phyloP scores from a whole-genome alignment of 2,888 invertebrate genomes.

The Tenthredo distinguenda region DNA sequence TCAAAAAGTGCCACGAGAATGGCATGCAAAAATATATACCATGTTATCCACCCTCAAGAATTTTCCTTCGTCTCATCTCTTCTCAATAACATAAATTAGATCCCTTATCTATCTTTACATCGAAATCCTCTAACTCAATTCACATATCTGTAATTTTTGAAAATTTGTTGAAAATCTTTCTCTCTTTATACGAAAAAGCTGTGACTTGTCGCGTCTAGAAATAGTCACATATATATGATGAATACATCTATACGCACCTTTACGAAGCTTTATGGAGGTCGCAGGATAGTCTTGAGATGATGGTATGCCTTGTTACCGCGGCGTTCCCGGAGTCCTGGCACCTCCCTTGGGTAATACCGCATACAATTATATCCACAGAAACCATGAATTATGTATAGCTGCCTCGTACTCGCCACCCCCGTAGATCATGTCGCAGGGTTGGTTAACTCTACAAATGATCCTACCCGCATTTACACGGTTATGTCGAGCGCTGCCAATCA shows the following conservation, averaged over 20 bases:
- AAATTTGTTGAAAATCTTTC: neutral
- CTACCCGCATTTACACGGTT: constrained; percentile 24
- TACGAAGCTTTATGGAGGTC: constrained; percentile 32
- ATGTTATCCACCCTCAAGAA: neutral
- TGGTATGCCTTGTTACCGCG: constrained; percentile 76
- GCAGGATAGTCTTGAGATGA: constrained; percentile 60
- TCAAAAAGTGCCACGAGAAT: neutral
- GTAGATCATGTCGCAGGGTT: constrained; percentile 75
- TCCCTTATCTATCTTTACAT: neutral
- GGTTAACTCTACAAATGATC: constrained; percentile 76
- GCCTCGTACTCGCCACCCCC: constrained; percentile 55
- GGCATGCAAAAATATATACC: neutral
- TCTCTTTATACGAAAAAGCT: neutral
- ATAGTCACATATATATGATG: neutral
- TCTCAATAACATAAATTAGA: neutral
- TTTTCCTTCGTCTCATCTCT: neutral
- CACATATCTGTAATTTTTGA: neutral
- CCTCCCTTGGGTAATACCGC: constrained; percentile 76
- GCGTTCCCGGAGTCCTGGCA: constrained; percentile 64
- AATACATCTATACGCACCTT: neutral
- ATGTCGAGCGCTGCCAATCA: constrained; percentile 51
- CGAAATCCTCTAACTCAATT: neutral
- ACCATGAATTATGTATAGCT: constrained; percentile 74
- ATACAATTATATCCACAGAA: constrained; percentile 76
- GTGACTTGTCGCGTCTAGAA: neutral